Base-by-base conservation (phyloP, 2,113 vertebrate genomes). In the Laticauda colubrina region DNA sequence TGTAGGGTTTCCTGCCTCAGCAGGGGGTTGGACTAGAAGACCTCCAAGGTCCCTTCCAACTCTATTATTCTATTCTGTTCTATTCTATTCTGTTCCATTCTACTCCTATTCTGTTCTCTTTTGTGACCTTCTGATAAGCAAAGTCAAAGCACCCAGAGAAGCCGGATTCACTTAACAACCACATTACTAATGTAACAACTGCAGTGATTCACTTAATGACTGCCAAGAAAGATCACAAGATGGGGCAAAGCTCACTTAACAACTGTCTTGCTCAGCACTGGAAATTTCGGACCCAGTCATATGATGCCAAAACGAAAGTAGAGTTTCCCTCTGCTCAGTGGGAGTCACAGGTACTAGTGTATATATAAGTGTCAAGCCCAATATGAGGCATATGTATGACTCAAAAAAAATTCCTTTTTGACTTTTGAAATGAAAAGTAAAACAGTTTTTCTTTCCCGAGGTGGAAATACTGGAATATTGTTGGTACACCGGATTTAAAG, bases 381-480 rank as follows among this genome's bases (percentile, higher is more conserved):
- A 53, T 11, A 14, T 29, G 11, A 53, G 48, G 43, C 9, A 53
- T 88, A 48, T 81, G 1, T 87, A 21, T 56, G n/a, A 26, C 85
- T 11, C 0, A 0, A 9, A 39, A 39, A 12, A 18, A 69, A 15
- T 90, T 53, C n/a, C 91, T 29, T 92, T 29, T 81, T 4, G 0
- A 85, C 29, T 89, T 45, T 93, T 94, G 26, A 55, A 12, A 55
- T 54, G 48, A 55, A 81, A 75, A 90, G 89, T 39, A 69, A 43
- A 64, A 75, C 10, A 24, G n/a, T 90, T 81, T n/a, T 11, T 15
- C 43, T 26, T 26, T 87, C 43, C 12, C 51, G 45, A 34, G 15
- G 21, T 56, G 45, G 45, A 45, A 45, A 56, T 85, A 3, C 4
- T 43, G 54, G 69, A 18, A 43, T 85, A 55, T 57, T 86, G 24